Base-by-base conservation (phyloP, 1,140 invertebrate genomes). In the Cepaea nemoralis region DNA sequence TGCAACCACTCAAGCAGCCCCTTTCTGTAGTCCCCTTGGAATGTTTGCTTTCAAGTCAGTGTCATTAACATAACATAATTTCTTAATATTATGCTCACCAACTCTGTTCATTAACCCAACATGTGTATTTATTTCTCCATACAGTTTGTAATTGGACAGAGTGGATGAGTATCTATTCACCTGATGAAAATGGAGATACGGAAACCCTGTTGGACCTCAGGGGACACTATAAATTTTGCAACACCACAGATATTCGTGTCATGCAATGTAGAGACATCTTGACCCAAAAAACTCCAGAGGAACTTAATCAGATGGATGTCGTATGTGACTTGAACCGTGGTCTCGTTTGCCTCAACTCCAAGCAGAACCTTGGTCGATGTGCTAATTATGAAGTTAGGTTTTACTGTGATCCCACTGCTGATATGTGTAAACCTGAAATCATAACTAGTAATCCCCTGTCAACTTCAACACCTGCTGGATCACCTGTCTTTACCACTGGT, bases 301-400 rank as follows among this genome's bases (percentile, higher is more conserved):
- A 71, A 45, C 69, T 71, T 39, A 6, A 22, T 40, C 95, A 79
- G 93, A 95, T 77, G 19, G 77, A 75, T 86, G 94, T 95, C 0
- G 93, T 94, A 70, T 97, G 96, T 87, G 94, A 93, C 85, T 87
- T 96, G 84, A 80, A 83, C 73, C 92, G 92, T 55, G 96, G 95
- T 0, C 91, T 96, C 0, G 88, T 94, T 10, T 97, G 96, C 87
- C 86, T 92, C 33, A 87, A 90, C 48, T 71, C 73, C 14, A 66
- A 87, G 42, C 90, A 89, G 69, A 80, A 81, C 0, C 71, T 77
- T 3, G 86, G 86, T 12, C 83, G 85, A 27, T 92, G 92, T 83
- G 86, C 86, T 40, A 94, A 96, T 88, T 96, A 95, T 89, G 95
- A 96, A 89, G 93, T 96, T 24, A 92, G 94, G 33, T 93, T 95